Conservation (phyloP, 1,140 invertebrate species). For the Artemia franciscana region DNA sequence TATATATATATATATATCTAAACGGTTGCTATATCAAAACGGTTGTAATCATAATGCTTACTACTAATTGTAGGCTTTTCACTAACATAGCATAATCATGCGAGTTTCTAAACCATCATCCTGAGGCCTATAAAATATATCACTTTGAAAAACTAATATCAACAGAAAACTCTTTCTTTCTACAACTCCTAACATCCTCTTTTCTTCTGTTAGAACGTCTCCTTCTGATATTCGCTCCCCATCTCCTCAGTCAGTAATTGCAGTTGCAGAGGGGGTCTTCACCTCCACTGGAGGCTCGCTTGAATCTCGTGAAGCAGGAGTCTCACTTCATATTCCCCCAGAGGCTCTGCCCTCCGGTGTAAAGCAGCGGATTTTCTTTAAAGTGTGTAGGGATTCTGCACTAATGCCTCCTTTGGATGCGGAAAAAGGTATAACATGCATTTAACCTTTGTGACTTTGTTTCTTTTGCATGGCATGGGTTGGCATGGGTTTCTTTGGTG, state of each 20-base stretch:
- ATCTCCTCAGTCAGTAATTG: constrained; percentile 20
- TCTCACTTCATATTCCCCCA: constrained; percentile 62
- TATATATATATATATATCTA: too few relatives aligned
- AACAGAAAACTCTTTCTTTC: too few relatives aligned
- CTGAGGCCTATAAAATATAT: too few relatives aligned
- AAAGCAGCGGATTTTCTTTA: constrained; percentile 81
- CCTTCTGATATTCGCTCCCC: constrained; percentile 10
- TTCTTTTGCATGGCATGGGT: too few relatives aligned
- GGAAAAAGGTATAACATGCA: constrained; percentile 43
- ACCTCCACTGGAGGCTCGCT: constrained; percentile 53
- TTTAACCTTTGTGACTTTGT: background rate
- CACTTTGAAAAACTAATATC: too few relatives aligned
- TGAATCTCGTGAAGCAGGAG: constrained; percentile 63
- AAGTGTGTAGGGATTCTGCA: constrained; percentile 39
- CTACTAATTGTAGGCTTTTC: too few relatives aligned
- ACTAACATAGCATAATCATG: too few relatives aligned
- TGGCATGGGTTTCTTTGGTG: too few relatives aligned
- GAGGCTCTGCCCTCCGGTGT: constrained; percentile 54
- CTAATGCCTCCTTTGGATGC: constrained; percentile 56
- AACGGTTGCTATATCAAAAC: too few relatives aligned
- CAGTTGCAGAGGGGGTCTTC: constrained; percentile 38
- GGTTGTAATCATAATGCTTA: too few relatives aligned
- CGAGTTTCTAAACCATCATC: too few relatives aligned
- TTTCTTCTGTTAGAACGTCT: background rate
- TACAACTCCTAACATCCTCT: too few relatives aligned